Evolutionary conservation across 2,797 vertebrate genomes (phyloP).

Genomic region (Nyctibius grandis): DNA sequence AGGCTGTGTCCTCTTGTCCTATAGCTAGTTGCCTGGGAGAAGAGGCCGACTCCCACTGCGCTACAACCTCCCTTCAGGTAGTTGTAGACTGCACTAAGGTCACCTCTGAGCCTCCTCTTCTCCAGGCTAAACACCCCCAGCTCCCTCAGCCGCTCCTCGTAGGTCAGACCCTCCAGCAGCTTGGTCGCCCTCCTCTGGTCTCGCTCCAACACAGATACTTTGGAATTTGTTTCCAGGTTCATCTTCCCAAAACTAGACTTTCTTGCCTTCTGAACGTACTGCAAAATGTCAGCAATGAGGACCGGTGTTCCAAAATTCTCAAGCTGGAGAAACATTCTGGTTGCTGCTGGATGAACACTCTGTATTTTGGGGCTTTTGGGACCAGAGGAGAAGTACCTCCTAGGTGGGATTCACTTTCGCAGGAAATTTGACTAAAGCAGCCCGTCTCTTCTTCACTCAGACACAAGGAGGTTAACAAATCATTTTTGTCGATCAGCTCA

Average conservation of each 20-base stretch:
- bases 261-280: not conserved
- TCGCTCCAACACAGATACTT: not conserved
- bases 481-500: not conserved
- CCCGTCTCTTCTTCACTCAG: conserved; percentile 3
- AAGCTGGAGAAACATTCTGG: not conserved
- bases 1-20: no score
- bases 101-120: no score
- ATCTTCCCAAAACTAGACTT: not conserved
- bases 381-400: not conserved
- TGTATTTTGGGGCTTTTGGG: not conserved
- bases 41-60: no score
- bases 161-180: no score
- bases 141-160: no score
- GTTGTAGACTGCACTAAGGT: no score
- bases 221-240: not conserved
- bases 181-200: no score
- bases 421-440: not conserved
- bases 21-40: no score
- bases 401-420: not conserved
- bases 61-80: no score
- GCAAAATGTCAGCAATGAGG: not conserved
- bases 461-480: not conserved
- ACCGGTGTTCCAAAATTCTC: not conserved
- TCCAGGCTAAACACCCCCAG: no score
- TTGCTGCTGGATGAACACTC: not conserved